Conservation (phyloP, 2,797 vertebrate genomes). For the Sebastes itinus region DNA sequence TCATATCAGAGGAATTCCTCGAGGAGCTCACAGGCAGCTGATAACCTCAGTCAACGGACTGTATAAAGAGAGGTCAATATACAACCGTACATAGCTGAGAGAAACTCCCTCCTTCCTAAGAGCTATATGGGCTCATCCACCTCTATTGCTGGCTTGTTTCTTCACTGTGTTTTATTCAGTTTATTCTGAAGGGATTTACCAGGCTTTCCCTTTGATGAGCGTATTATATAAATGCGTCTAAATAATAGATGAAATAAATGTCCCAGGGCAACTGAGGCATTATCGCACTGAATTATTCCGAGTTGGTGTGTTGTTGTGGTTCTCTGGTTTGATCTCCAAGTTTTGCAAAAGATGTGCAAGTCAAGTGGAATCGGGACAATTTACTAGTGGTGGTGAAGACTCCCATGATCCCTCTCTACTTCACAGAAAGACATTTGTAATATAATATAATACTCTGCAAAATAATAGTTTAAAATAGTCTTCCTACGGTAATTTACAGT, state of each 20-base stretch:
- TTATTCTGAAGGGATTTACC: background rate
- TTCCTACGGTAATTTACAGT: too few relatives aligned
- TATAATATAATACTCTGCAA: too few relatives aligned
- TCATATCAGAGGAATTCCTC: slow-evolving; percentile 69
- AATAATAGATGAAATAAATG: background rate
- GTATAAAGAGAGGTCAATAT: slow-evolving; percentile 74
- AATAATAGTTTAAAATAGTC: too few relatives aligned
- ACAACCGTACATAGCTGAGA: slow-evolving; percentile 43
- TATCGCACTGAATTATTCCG: background rate
- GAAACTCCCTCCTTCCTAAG: slow-evolving; percentile 15
- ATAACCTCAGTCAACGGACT: slow-evolving; percentile 68
- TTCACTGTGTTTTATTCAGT: background rate
- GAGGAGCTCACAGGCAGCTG: slow-evolving; percentile 40
- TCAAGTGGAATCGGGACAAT: background rate
- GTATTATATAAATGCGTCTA: background rate
- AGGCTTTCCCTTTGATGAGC: background rate
- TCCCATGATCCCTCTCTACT: too few relatives aligned
- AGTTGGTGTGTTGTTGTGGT: background rate
- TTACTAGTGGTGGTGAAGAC: background rate
- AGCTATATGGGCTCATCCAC: background rate
- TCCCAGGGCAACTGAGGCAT: background rate
- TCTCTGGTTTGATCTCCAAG: background rate
- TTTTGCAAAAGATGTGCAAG: background rate
- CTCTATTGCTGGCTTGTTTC: background rate
- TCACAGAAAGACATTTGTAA: too few relatives aligned